Evolutionary conservation across 2,888 invertebrate genomes (phyloP).

Genomic region (Drosophila fungiperda): DNA sequence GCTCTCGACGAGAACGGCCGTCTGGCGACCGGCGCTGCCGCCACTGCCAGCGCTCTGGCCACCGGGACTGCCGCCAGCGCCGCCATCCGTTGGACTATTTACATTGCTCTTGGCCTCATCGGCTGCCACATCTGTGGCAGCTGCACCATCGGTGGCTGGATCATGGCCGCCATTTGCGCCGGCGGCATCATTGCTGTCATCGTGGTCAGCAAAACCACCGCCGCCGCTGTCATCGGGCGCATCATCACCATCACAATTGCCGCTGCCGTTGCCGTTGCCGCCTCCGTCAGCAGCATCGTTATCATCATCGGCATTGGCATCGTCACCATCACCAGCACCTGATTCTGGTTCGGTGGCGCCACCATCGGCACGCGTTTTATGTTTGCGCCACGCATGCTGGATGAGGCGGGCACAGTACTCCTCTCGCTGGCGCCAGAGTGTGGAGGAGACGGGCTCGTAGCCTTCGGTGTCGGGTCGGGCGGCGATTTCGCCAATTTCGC

Average conservation of each 20-base stretch:
- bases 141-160: slow-evolving; percentile 28
- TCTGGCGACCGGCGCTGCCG: slow-evolving; percentile 87
- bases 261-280: not conserved
- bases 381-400: slow-evolving; percentile 97
- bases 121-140: slow-evolving; percentile 20
- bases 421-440: slow-evolving; percentile 97
- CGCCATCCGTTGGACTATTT: slow-evolving; percentile 71
- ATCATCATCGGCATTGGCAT: slow-evolving; percentile 1
- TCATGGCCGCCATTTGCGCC: slow-evolving; percentile 60
- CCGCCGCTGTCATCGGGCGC: not conserved
- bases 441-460: slow-evolving; percentile 97
- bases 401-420: slow-evolving; percentile 98
- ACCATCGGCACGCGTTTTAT: slow-evolving; percentile 89
- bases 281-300: slow-evolving; percentile 28
- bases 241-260: slow-evolving; percentile 22
- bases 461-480: slow-evolving; percentile 94
- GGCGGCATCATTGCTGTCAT: not conserved
- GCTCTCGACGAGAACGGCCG: slow-evolving; percentile 93
- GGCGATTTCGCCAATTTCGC: slow-evolving; percentile 93
- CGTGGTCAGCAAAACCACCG: not conserved
- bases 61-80: slow-evolving; percentile 70
- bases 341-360: slow-evolving; percentile 86
- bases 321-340: slow-evolving; percentile 31
- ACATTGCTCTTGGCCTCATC: slow-evolving; percentile 50
- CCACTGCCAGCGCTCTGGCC: slow-evolving; percentile 87